Base-by-base conservation (phyloP, 2,888 invertebrate species). In the Rotaria sp. region DNA sequence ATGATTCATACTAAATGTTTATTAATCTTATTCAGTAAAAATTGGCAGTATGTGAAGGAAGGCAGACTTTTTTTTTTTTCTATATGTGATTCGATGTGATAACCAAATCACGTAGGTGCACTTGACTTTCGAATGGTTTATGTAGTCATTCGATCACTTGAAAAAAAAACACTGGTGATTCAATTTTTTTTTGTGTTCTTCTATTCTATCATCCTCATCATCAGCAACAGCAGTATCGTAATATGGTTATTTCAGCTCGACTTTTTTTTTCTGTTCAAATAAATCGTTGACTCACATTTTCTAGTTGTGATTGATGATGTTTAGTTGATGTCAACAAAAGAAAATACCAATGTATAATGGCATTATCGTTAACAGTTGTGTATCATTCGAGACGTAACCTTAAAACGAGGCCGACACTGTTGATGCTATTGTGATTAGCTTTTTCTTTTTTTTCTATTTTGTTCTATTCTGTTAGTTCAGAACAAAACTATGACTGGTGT, bases 91-190 rank as follows among this genome's bases (percentile, higher is more conserved):
- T 52, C 24, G 67, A 67, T 67, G 18, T 67, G 67, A 67, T 67
- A 67, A 67, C 67, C 15, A 67, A 38, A 67, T 67, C 67, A 67
- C 67, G 67, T 35, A 67, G 67, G 15, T 67, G 67, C 30, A 67
- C 67, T 67, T 67, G 67, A 67, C 67, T 67, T 67, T 67, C 67
- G 35, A 67, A 67, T 38, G 67, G 30, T 67, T 35, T 67, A 67
- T 30, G 35, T 35, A 35, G 15, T 67, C 3, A 67, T 67, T 67
- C 67, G 30, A 38, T 67, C 67, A 67, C 18, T 35, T 5, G 67
- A 35, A 67, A 30, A 52, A 52, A 52, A 50, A 18, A 1, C 50
- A 18, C 67, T 67, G 38, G 35, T 35, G 67, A 67, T 30, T 35
- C 35, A 35, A 35, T 18, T 67, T n/a, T 35, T 18, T 30, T 5